These are phyloP conservation scores for Protonemura montana DNA, from an alignment of 2,888 invertebrate genomes.

Conservation along the genomic window DNA sequence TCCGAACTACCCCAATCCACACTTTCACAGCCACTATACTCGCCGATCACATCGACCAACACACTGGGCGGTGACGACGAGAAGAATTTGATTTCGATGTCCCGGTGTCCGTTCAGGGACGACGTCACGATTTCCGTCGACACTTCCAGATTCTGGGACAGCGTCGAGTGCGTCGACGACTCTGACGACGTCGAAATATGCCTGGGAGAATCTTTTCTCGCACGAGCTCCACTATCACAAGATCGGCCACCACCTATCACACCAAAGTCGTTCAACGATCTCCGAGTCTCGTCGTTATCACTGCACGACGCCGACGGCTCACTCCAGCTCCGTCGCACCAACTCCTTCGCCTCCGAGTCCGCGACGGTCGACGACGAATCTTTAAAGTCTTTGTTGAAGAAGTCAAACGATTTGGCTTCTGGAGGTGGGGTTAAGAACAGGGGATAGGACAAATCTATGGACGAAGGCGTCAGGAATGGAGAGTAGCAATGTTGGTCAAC, in stretches of 20 bases:
- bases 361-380: constrained; percentile 53
- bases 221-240: constrained; percentile 42
- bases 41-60: constrained; percentile 14
- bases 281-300: constrained; percentile 20
- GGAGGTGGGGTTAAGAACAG: constrained; percentile 51
- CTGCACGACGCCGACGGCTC: constrained; percentile 58
- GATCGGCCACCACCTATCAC: constrained; percentile 50
- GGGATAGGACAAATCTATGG: constrained; percentile 43
- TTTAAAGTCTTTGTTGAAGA: constrained; percentile 48
- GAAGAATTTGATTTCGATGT: constrained; percentile 81
- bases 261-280: constrained; percentile 40
- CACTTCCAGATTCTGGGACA: constrained; percentile 68
- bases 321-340: constrained; percentile 19
- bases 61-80: constrained; percentile 66
- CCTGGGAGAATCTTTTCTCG: constrained; percentile 46
- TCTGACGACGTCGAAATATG: constrained; percentile 46
- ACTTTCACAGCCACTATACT: constrained; percentile 30
- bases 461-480: constrained; percentile 62
- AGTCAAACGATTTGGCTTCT: constrained; percentile 36
- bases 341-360: constrained; percentile 57
- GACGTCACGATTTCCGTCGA: constrained; percentile 82
- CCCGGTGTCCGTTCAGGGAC: constrained; percentile 78
- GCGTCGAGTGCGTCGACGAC: constrained; percentile 47
- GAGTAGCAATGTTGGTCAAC: constrained; percentile 68
- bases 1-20: constrained; percentile 23